Percentiles rank a stretch among this genome's conserved stretches.
phyloP scores from a whole-genome alignment of 2,888 invertebrate species.

The Drosophila anomelani region DNA sequence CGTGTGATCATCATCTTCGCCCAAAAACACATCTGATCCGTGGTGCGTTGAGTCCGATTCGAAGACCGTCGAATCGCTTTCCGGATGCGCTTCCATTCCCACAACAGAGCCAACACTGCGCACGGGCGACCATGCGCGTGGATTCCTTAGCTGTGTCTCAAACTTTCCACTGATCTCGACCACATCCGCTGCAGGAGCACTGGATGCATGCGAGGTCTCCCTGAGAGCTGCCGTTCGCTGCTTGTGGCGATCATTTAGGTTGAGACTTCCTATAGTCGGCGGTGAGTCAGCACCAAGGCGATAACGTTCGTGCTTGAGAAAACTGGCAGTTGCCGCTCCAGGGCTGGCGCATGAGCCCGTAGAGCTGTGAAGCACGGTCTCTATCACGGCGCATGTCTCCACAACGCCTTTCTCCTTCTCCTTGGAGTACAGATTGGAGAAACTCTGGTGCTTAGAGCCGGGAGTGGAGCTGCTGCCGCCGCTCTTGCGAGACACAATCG shows the following conservation, averaged over 20 bases:
- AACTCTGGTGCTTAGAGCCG: conserved; percentile 89
- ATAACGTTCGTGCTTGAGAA: conserved; percentile 83
- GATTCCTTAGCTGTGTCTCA: conserved; percentile 91
- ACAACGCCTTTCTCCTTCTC: conserved; percentile 84
- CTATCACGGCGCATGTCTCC: conserved; percentile 83
- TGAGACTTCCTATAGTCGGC: conserved; percentile 83
- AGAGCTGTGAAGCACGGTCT: conserved; percentile 87
- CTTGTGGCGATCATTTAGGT: conserved; percentile 82
- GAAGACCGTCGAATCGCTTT: conserved; percentile 92
- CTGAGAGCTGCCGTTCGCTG: conserved; percentile 75
- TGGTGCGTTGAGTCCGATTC: conserved; percentile 89
- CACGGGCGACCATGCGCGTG: conserved; percentile 95
- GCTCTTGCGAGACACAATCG: conserved; percentile 86
- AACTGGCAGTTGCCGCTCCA: conserved; percentile 82
- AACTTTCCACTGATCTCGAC: conserved; percentile 88
- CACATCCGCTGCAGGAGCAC: conserved; percentile 83
- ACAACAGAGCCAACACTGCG: conserved; percentile 93
- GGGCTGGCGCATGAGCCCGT: conserved; percentile 85
- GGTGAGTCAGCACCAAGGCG: conserved; percentile 81
- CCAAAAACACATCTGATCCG: conserved; percentile 90
- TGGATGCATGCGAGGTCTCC: conserved; percentile 79
- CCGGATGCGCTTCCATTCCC: conserved; percentile 94
- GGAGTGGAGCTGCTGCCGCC: conserved; percentile 85
- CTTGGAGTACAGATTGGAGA: conserved; percentile 86
- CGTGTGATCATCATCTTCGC: conserved; percentile 89